Conservation (phyloP, 2,888 invertebrate species). For the Mythimna impura region DNA sequence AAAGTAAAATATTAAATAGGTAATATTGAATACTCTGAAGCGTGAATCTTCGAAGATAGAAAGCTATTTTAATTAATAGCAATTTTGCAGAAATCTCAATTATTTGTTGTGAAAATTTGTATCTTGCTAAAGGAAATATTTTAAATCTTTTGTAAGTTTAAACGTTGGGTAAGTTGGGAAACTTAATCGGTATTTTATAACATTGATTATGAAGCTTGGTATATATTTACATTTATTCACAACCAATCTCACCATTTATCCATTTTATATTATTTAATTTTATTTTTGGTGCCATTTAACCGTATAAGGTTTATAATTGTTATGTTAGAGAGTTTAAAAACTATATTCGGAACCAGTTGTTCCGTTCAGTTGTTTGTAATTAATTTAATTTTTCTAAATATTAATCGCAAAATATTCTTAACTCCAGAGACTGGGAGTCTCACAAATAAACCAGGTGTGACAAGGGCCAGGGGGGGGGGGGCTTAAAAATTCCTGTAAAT, state of each 20-base stretch:
- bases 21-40: slow-evolving; percentile 40
- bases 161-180: slow-evolving; percentile 26
- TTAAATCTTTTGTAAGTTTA: slow-evolving; percentile 35
- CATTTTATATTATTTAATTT: background rate
- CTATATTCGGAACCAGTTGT: no score
- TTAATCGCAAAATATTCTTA: no score
- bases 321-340: no score
- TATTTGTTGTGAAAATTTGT: slow-evolving; percentile 52
- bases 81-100: slow-evolving; percentile 53
- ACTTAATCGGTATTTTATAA: slow-evolving; percentile 33
- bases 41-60: slow-evolving; percentile 52
- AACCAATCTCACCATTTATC: background rate
- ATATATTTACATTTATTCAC: background rate
- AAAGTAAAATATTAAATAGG: slow-evolving; percentile 56
- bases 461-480: no score
- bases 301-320: no score
- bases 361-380: no score
- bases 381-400: no score
- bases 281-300: no score
- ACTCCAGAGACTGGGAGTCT: no score
- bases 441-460: no score
- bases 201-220: slow-evolving; percentile 7
- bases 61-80: slow-evolving; percentile 56
- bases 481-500: no score
- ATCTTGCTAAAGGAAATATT: slow-evolving; percentile 48